Evolutionary conservation across 2,888 invertebrate species (phyloP).

Genomic region (Tetramorium bicarinatum): DNA sequence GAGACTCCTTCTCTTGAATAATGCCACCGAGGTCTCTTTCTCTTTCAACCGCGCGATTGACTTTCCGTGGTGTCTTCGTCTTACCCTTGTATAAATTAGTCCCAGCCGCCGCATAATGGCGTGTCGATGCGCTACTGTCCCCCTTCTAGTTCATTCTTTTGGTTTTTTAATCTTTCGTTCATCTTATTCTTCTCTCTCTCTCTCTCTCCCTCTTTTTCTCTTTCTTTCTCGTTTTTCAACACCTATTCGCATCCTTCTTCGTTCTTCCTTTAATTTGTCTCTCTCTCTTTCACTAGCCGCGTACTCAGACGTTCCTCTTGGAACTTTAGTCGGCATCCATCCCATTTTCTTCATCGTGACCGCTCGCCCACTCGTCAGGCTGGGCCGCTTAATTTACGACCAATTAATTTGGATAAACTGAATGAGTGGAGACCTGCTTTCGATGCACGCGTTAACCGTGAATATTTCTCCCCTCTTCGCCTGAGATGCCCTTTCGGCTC

Average conservation of each 20-base stretch:
- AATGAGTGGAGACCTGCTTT: constrained; percentile 81
- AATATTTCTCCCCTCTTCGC: constrained; percentile 77
- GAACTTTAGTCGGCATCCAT: constrained; percentile 40
- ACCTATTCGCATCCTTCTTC: constrained; percentile 9
- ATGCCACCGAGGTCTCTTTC: constrained; percentile 71
- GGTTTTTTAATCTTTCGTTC: constrained; percentile 56
- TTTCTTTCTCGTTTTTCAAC: constrained; percentile 52
- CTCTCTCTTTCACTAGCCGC: not conserved
- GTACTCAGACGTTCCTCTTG: not conserved
- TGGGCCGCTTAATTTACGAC: constrained; percentile 85
- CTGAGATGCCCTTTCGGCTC: constrained; percentile 51
- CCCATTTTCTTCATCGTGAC: constrained; percentile 59
- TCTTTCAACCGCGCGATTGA: constrained; percentile 71
- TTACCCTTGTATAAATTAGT: constrained; percentile 86
- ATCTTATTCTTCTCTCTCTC: constrained; percentile 49
- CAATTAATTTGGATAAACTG: constrained; percentile 87
- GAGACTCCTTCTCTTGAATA: constrained; percentile 80
- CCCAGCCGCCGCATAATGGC: constrained; percentile 86
- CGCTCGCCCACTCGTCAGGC: constrained; percentile 76
- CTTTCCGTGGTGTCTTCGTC: constrained; percentile 83
- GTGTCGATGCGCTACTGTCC: constrained; percentile 86
- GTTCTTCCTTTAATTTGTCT: constrained; percentile 57
- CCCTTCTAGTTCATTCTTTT: constrained; percentile 50
- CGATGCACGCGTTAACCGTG: constrained; percentile 85
- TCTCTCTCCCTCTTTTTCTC: not conserved